Base-by-base conservation (phyloP, 1,140 invertebrate genomes). In the Eupeodes corollae region DNA sequence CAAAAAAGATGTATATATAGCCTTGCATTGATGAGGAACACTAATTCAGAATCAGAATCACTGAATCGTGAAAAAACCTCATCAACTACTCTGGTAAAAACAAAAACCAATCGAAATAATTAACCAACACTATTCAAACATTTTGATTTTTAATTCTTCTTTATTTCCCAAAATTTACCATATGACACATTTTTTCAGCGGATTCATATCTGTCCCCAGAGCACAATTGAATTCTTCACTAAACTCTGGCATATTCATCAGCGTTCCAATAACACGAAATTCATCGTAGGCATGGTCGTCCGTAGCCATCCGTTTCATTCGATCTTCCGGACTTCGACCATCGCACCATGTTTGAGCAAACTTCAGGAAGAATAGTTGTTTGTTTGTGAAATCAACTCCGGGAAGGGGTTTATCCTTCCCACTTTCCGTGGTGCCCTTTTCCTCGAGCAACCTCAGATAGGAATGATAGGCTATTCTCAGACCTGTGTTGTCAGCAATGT, bases 401-500 rank as follows among this genome's bases (percentile, higher is more conserved):
- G 75, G 74, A 6, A 79, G 53, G 0, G 71, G 73, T 40, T 72
- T 72, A 34, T 71, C 67, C 6, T 52, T 44, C 42, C 60, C 63
- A 6, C 54, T 48, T 19, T 67, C 65, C 39, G 72, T 56, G 5
- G 56, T 46, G n/a, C 65, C 69, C 46, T 72, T 60, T 21, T 67
- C 53, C 1, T 67, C 52, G 0, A 68, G 52, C 59, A 67, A 70
- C 38, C 69, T 56, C 16, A 70, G 58, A 45, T 75, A 77, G 0
- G 75, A 89, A 21, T 73, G 67, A 46, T 84, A 79, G 0, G 91
- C 84, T 63, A 91, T 82, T 51, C 83, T 79, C 1, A 93, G 56
- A 9, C 90, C 80, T 3, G 88, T 89, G 63, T 94, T 93, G 61
- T 94, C 91, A 0, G 91, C 91, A 44, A 94, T 86, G 65, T 94